Percentiles rank a stretch among this genome's conserved stretches.
These are phyloP conservation scores for Drosophila rhopaloa DNA, from an alignment of 1,140 invertebrate genomes.

Conservation along the genomic window DNA sequence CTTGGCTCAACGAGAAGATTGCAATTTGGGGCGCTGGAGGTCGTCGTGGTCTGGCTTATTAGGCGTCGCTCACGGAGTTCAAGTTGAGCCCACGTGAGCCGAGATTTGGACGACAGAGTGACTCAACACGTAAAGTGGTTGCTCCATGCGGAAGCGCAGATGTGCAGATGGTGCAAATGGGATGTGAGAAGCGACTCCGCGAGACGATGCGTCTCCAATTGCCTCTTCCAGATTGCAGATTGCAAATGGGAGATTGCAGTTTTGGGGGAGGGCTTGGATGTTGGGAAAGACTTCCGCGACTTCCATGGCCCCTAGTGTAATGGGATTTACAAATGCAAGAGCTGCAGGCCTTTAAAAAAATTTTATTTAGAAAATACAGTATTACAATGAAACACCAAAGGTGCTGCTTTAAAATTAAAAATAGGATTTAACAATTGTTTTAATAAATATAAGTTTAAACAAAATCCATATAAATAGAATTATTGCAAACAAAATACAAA, in stretches of 20 bases:
- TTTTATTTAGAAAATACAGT: conserved; percentile 1
- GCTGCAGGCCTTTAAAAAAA: too few species aligned
- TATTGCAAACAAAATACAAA: too few species aligned
- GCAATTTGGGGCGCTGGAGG: conserved; percentile 49
- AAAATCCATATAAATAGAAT: too few species aligned
- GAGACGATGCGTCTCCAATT: conserved; percentile 13
- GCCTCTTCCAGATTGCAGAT: not conserved
- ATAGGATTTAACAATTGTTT: too few species aligned
- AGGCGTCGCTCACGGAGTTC: conserved; percentile 37
- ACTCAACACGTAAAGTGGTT: conserved; percentile 27
- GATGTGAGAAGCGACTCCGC: conserved; percentile 10
- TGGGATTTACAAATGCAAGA: conserved; percentile 1
- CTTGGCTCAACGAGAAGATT: conserved; percentile 24
- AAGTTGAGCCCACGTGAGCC: conserved; percentile 40
- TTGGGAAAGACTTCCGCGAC: conserved; percentile 30
- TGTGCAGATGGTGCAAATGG: conserved; percentile 19
- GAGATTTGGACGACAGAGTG: not conserved
- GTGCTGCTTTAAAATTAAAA: too few species aligned
- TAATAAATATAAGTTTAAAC: too few species aligned
- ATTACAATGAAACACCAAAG: too few species aligned
- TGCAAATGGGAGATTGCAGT: not conserved
- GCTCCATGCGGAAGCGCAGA: conserved; percentile 28
- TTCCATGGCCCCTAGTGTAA: conserved; percentile 8
- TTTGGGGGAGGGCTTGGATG: conserved; percentile 1
- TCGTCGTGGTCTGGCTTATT: conserved; percentile 20